These are phyloP conservation scores for Macrosoma leucophasiata DNA, from an alignment of 2,888 invertebrate species.

Conservation along the genomic window DNA sequence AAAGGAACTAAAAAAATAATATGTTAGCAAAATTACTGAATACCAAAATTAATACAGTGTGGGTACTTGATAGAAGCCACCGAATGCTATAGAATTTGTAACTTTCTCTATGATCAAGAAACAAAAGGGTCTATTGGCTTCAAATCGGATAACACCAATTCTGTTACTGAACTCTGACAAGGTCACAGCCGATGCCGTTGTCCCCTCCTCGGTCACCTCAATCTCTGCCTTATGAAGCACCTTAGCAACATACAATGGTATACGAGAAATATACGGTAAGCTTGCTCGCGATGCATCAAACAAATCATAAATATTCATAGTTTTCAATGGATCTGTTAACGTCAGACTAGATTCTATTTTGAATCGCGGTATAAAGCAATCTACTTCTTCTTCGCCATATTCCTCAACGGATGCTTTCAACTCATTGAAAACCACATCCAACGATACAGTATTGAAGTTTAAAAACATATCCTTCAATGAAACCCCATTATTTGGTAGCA, in stretches of 20 bases:
- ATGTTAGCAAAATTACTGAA: too few species aligned
- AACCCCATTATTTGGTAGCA: slow-evolving; percentile 77
- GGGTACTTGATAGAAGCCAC: slow-evolving; percentile 56
- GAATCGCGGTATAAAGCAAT: slow-evolving; percentile 79
- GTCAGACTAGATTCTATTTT: slow-evolving; percentile 74
- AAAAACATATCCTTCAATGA: slow-evolving; percentile 68
- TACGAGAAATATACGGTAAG: slow-evolving; percentile 63
- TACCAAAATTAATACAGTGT: slow-evolving; percentile 51
- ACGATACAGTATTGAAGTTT: slow-evolving; percentile 59
- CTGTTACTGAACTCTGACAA: slow-evolving; percentile 65
- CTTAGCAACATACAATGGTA: slow-evolving; percentile 72
- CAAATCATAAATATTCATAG: slow-evolving; percentile 67
- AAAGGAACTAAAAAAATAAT: too few species aligned
- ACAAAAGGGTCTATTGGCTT: slow-evolving; percentile 79
- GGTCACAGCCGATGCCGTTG: slow-evolving; percentile 79
- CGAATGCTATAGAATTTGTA: slow-evolving; percentile 63
- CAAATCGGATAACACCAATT: slow-evolving; percentile 74
- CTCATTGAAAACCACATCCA: slow-evolving; percentile 66
- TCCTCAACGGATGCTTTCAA: slow-evolving; percentile 63
- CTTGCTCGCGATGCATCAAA: slow-evolving; percentile 62
- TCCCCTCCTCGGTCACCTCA: slow-evolving; percentile 84
- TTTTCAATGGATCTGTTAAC: slow-evolving; percentile 65
- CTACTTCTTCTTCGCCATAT: slow-evolving; percentile 77
- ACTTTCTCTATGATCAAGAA: slow-evolving; percentile 80
- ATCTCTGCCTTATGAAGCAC: slow-evolving; percentile 83